Percentiles rank a stretch among this genome's conserved stretches.
Evolutionary conservation across 2,888 invertebrate species (phyloP).

Genomic region (Stenodera caucasica): DNA sequence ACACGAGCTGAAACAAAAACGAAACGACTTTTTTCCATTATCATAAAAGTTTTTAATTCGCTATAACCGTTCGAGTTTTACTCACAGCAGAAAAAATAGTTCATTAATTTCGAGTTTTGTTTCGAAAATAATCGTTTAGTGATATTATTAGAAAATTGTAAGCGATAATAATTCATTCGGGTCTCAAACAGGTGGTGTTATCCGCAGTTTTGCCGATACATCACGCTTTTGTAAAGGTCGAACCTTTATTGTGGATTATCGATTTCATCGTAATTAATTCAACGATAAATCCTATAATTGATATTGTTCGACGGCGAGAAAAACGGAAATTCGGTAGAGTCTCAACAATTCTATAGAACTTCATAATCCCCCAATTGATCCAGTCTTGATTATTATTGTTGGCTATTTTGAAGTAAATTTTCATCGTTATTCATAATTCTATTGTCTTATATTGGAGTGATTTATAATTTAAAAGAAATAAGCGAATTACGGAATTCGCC

Average conservation of each 20-base stretch:
- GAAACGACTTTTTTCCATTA: not conserved
- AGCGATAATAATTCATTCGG: not conserved
- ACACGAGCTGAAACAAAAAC: not conserved
- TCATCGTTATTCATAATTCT: not conserved
- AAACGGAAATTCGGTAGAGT: no score
- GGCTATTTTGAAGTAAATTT: not conserved
- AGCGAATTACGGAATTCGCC: not conserved
- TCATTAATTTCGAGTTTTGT: no score
- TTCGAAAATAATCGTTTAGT: no score
- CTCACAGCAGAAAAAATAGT: no score
- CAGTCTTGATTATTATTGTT: no score
- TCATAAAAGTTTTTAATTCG: not conserved
- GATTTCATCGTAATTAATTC: not conserved
- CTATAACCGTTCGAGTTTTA: not conserved
- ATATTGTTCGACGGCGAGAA: not conserved
- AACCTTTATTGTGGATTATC: not conserved
- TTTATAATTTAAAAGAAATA: not conserved
- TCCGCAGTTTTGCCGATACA: not conserved
- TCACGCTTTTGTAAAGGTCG: not conserved
- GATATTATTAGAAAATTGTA: not conserved
- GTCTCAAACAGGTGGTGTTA: constrained; percentile 9
- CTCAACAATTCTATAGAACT: no score
- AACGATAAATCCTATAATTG: not conserved
- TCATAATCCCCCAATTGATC: no score
- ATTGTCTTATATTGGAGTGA: not conserved